Conservation (phyloP, 1,140 invertebrate genomes). For the Aphaenogaster floridana region DNA sequence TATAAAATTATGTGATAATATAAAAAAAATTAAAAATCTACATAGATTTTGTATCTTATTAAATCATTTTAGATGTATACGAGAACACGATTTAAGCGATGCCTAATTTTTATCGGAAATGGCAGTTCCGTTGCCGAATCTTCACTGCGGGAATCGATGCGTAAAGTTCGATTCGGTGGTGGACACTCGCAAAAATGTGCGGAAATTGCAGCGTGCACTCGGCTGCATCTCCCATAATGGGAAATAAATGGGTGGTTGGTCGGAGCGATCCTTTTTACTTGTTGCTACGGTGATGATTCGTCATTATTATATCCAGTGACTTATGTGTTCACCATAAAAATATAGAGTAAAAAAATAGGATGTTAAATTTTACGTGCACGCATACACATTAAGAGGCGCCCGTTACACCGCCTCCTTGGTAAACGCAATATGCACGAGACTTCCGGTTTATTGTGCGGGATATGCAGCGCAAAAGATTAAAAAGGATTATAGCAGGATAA, state of each 20-base stretch:
- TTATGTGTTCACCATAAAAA: conserved; percentile 10
- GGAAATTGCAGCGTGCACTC: conserved; percentile 59
- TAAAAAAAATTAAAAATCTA: not conserved
- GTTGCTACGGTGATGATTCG: conserved; percentile 34
- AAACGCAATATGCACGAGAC: conserved; percentile 22
- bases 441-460: conserved; percentile 52
- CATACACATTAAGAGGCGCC: not conserved
- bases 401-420: conserved; percentile 12
- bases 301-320: conserved; percentile 34
- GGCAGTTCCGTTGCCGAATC: conserved; percentile 33
- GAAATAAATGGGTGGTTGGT: conserved; percentile 38
- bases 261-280: conserved; percentile 39
- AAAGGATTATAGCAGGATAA: not conserved
- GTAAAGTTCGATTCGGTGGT: conserved; percentile 32
- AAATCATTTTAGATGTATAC: not conserved
- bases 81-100: not conserved
- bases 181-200: conserved; percentile 38
- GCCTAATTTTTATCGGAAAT: not conserved
- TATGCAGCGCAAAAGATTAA: not conserved
- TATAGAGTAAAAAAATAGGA: conserved; percentile 12
- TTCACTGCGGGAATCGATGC: conserved; percentile 26
- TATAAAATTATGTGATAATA: not conserved
- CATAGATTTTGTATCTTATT: not conserved
- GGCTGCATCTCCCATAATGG: conserved; percentile 44
- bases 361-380: not conserved